phyloP scores from a whole-genome alignment of 2,113 vertebrate genomes.

The Nannobrachium achirus region DNA sequence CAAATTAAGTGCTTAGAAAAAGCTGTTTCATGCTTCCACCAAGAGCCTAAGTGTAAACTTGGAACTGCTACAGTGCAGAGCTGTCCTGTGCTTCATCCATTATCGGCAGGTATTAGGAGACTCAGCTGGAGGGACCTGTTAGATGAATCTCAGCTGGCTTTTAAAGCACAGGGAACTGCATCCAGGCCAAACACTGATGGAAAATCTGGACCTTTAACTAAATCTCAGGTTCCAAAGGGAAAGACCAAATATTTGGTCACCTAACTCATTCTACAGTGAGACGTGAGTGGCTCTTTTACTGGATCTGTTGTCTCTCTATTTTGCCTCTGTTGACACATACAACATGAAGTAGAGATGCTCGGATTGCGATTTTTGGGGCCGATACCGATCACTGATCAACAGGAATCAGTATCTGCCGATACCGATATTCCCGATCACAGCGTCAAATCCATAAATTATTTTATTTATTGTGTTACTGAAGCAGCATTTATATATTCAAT shows the following conservation, averaged over 20 bases:
- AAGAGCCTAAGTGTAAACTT: background rate
- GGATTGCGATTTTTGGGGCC: too few relatives aligned
- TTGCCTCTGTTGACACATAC: background rate
- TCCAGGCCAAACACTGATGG: background rate
- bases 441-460: too few relatives aligned
- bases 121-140: slow-evolving; percentile 9
- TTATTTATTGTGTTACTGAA: too few relatives aligned
- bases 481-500: too few relatives aligned
- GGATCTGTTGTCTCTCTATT: slow-evolving; percentile 12
- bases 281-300: background rate
- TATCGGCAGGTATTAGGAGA: slow-evolving; percentile 34
- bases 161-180: slow-evolving; percentile 3
- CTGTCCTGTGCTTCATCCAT: slow-evolving; percentile 13
- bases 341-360: slow-evolving; percentile 17
- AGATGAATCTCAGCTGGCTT: background rate
- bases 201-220: slow-evolving; percentile 14
- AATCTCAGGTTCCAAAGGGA: slow-evolving; percentile 2
- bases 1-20: background rate
- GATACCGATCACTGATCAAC: too few relatives aligned
- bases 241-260: background rate
- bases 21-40: background rate
- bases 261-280: background rate
- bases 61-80: background rate
- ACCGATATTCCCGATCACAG: too few relatives aligned
- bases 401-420: too few relatives aligned